Percentiles rank a stretch among this genome's conserved stretches.
Evolutionary conservation across 2,113 vertebrate species (phyloP).

Genomic region (Fulica atra): DNA sequence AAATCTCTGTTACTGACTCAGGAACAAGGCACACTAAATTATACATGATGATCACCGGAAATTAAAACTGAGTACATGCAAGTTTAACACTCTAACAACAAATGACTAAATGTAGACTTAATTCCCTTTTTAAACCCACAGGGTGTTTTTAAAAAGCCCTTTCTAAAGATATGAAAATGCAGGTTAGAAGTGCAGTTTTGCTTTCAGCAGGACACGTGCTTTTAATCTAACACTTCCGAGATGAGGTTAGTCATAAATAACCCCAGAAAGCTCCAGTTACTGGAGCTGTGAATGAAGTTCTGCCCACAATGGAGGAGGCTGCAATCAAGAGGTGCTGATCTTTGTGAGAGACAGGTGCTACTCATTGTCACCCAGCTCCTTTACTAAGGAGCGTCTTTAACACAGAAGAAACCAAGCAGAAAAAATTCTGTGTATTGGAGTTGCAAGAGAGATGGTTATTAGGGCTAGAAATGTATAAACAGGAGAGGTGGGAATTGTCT

Average conservation of each 20-base stretch:
- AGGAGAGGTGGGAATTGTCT: background rate
- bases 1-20: background rate
- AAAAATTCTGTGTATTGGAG: background rate
- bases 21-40: background rate
- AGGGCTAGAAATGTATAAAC: background rate
- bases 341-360: background rate
- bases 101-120: background rate
- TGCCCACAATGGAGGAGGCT: background rate
- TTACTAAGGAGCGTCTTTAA: background rate
- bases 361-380: background rate
- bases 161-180: background rate
- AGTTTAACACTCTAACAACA: background rate
- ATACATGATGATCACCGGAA: background rate
- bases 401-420: background rate
- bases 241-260: background rate
- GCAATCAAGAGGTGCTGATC: background rate
- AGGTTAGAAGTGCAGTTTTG: background rate
- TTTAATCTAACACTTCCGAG: background rate
- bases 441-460: background rate
- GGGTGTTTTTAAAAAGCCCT: background rate
- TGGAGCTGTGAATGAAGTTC: background rate
- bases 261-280: accelerated
- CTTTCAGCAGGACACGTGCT: background rate
- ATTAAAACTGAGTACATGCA: background rate
- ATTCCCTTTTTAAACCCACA: background rate